These are phyloP conservation scores for Heteromurus nitidus DNA, from an alignment of 2,888 invertebrate genomes.

Conservation along the genomic window DNA sequence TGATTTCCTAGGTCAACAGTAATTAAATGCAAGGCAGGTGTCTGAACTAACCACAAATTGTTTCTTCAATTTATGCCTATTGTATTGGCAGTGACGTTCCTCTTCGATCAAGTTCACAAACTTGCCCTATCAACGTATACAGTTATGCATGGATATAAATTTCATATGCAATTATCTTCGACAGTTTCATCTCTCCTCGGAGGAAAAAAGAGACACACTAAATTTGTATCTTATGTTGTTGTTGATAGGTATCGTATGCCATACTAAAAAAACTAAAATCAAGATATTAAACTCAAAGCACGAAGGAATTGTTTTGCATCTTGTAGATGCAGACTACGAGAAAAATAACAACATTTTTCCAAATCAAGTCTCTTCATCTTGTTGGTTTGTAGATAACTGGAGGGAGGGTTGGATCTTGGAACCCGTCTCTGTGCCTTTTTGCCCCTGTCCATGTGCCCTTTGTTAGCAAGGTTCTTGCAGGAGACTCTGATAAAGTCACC, in stretches of 20 bases:
- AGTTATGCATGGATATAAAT: constrained; percentile 40
- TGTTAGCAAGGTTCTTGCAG: too few relatives aligned
- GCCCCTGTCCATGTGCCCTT: too few relatives aligned
- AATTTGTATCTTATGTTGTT: constrained; percentile 32
- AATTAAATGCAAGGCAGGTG: constrained; percentile 65
- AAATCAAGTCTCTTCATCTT: too few relatives aligned
- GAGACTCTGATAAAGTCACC: constrained; percentile 6
- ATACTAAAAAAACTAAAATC: constrained; percentile 23
- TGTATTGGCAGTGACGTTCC: constrained; percentile 1
- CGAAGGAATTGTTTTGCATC: too few relatives aligned
- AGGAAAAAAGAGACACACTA: background rate
- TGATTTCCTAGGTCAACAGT: constrained; percentile 64
- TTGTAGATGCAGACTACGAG: too few relatives aligned
- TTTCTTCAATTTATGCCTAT: constrained; percentile 34
- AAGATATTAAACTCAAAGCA: too few relatives aligned
- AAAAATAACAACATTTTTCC: too few relatives aligned
- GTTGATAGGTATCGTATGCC: constrained; percentile 35
- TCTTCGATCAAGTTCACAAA: constrained; percentile 50
- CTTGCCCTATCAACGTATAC: constrained; percentile 50
- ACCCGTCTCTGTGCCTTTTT: too few relatives aligned
- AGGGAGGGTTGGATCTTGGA: too few relatives aligned
- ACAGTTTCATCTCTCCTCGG: constrained; percentile 34
- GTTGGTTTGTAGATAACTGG: too few relatives aligned
- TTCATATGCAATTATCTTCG: constrained; percentile 49
- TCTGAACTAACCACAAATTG: constrained; percentile 57